phyloP scores from a whole-genome alignment of 2,113 vertebrate species.

The Oreochromis aureus region DNA sequence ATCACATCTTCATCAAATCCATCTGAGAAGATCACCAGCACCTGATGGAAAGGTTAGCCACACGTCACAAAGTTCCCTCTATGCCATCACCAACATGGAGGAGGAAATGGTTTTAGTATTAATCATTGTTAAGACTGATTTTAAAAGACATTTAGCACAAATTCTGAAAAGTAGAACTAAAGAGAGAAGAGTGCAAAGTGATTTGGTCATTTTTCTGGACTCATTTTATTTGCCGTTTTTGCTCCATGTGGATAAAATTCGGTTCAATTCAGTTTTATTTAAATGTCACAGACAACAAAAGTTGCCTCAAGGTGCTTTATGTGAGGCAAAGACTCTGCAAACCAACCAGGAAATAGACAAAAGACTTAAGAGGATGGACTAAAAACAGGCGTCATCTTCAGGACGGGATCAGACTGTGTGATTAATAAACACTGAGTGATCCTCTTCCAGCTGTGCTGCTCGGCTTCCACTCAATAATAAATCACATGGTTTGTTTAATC shows the following conservation, averaged over 20 bases:
- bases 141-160: neutral
- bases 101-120: too few species aligned
- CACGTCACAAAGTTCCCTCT: neutral
- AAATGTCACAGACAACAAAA: neutral
- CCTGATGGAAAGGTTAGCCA: constrained; percentile 50
- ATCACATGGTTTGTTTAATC: neutral
- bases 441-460: neutral
- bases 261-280: too few species aligned
- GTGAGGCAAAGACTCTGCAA: neutral
- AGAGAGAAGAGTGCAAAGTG: neutral
- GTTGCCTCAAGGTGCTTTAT: neutral
- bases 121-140: neutral
- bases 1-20: constrained; percentile 76
- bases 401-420: neutral
- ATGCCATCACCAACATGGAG: neutral
- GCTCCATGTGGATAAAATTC: too few species aligned
- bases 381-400: neutral
- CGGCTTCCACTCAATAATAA: neutral
- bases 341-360: neutral
- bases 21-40: constrained; percentile 84
- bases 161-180: neutral
- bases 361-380: neutral
- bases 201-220: too few species aligned
- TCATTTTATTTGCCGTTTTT: too few species aligned
- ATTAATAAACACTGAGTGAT: neutral